A percentile compares a stretch with the other conserved stretches of the same genome.
Evolutionary conservation across 2,113 vertebrate species (phyloP).

Genomic region (Toxotes jaculatrix): DNA sequence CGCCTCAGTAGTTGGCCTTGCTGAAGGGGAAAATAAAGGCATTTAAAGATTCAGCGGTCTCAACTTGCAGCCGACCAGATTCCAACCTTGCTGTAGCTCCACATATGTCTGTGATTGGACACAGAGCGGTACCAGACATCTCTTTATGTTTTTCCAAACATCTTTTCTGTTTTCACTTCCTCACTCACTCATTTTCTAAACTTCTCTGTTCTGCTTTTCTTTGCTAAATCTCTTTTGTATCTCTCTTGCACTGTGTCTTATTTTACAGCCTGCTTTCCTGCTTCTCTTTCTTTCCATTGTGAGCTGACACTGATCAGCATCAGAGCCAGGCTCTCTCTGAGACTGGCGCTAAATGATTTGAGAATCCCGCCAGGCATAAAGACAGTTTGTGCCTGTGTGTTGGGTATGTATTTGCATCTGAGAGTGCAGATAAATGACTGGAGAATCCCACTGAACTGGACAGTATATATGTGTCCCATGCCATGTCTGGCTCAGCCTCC

Average conservation of each 20-base stretch:
- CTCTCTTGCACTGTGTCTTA: neutral
- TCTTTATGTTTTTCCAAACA: neutral
- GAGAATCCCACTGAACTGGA: conserved; percentile 54
- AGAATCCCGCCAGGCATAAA: conserved; percentile 45
- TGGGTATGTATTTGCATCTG: conserved; percentile 27
- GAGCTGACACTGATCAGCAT: conserved; percentile 30
- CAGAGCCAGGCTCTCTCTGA: conserved; percentile 41
- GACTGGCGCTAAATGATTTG: conserved; percentile 59
- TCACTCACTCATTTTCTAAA: neutral
- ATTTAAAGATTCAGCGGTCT: conserved; percentile 66
- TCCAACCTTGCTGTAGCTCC: conserved; percentile 25
- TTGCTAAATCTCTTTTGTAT: conserved; percentile 14
- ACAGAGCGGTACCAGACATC: conserved; percentile 5
- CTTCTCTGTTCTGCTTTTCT: conserved; percentile 2
- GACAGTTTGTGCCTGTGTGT: neutral
- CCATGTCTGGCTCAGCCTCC: conserved; percentile 45
- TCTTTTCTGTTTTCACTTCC: neutral
- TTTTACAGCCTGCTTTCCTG: conserved; percentile 1
- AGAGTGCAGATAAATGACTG: conserved; percentile 60
- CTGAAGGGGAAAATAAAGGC: conserved; percentile 47
- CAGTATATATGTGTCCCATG: conserved; percentile 28
- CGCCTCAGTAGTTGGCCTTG: conserved; percentile 25
- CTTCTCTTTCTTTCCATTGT: conserved; percentile 5
- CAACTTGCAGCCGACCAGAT: conserved; percentile 37
- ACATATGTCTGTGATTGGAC: conserved; percentile 27